Percentiles rank a stretch among this genome's conserved stretches.
Evolutionary conservation across 2,797 vertebrate genomes (phyloP).

Genomic region (Bothrops alternatus): DNA sequence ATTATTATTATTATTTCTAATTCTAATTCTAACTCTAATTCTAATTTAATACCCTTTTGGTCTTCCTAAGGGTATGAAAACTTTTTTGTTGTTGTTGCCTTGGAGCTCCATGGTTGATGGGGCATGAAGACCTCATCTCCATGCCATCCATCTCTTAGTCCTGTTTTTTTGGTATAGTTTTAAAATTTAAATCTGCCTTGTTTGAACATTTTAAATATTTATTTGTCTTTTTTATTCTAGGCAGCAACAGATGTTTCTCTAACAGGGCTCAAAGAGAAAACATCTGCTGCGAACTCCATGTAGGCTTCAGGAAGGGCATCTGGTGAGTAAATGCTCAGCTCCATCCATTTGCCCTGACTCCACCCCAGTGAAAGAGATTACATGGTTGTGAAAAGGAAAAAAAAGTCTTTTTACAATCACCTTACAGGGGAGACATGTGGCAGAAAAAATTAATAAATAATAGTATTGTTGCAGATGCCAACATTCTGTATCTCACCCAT

Average conservation of each 20-base stretch:
- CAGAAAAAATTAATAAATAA: neutral
- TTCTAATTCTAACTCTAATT: neutral
- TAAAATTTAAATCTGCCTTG: neutral
- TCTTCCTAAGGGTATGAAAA: neutral
- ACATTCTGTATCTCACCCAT: neutral
- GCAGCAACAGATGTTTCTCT: neutral
- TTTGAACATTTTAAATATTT: neutral
- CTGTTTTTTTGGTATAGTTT: neutral
- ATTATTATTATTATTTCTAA: no score
- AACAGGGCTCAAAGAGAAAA: neutral
- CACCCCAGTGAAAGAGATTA: neutral
- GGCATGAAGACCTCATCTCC: neutral
- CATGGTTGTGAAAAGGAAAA: neutral
- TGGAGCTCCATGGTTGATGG: neutral
- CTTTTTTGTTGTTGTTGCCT: no score
- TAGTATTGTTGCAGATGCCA: neutral
- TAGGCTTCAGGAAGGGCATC: neutral
- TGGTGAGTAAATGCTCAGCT: neutral
- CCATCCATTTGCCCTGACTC: neutral
- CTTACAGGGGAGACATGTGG: neutral
- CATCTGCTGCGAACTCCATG: neutral
- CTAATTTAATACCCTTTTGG: neutral
- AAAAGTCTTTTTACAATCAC: neutral
- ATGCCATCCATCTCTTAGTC: neutral
- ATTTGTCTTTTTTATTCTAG: neutral